Percentiles rank a stretch among this genome's conserved stretches.
Evolutionary conservation across 2,888 invertebrate genomes (phyloP).

Genomic region (Osmoderma eremita): DNA sequence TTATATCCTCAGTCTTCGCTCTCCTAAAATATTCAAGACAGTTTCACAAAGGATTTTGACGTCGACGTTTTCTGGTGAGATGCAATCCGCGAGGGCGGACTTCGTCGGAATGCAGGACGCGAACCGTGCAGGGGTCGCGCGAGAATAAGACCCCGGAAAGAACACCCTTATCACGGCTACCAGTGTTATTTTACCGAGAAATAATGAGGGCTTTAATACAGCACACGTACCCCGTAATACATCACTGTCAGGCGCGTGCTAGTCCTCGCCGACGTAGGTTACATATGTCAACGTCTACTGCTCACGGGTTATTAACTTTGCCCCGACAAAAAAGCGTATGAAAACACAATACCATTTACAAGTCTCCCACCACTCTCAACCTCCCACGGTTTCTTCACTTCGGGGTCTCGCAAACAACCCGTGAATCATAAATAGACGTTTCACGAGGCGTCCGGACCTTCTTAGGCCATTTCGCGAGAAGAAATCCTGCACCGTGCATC

Average conservation of each 20-base stretch:
- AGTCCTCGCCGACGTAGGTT: slow-evolving; percentile 6
- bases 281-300: slow-evolving; percentile 39
- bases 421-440: slow-evolving; percentile 37
- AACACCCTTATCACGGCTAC: slow-evolving; percentile 38
- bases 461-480: slow-evolving; percentile 11
- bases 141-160: slow-evolving; percentile 4
- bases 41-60: too few species aligned
- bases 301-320: slow-evolving; percentile 41
- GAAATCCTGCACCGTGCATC: slow-evolving; percentile 21
- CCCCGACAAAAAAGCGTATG: slow-evolving; percentile 35
- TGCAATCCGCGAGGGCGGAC: neutral
- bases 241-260: slow-evolving; percentile 36
- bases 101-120: neutral
- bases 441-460: neutral
- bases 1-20: too few species aligned
- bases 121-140: neutral
- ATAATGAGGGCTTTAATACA: slow-evolving; percentile 41
- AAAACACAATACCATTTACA: slow-evolving; percentile 39
- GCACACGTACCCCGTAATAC: slow-evolving; percentile 39
- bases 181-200: slow-evolving; percentile 37
- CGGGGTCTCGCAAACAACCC: slow-evolving; percentile 34
- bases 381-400: too few species aligned
- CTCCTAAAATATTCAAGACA: too few species aligned
- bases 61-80: too few species aligned
- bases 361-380: slow-evolving; percentile 17